These are phyloP conservation scores for Eurystomus glaucurus DNA, from an alignment of 2,797 vertebrate genomes.

Conservation along the genomic window DNA sequence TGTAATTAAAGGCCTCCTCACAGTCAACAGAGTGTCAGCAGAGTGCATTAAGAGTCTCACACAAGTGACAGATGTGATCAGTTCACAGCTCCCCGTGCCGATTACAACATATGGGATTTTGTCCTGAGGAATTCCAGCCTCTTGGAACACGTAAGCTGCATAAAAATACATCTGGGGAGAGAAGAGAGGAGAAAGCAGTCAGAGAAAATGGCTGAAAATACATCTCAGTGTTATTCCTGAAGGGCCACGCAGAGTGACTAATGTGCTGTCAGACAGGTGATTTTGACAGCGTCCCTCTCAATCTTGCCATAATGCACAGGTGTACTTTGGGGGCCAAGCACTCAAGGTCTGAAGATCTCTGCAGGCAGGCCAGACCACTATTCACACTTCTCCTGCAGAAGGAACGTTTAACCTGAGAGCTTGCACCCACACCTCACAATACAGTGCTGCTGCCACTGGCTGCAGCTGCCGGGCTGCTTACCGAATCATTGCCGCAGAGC, in stretches of 20 bases:
- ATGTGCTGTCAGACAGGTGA: rapidly evolving
- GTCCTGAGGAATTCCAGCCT: constrained; percentile 86
- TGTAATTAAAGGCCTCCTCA: background rate
- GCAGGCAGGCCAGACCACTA: background rate
- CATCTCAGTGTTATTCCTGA: background rate
- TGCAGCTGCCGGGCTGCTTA: constrained; percentile 62
- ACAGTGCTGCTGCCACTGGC: rapidly evolving
- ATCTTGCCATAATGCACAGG: background rate
- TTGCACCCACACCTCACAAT: rapidly evolving
- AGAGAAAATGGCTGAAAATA: background rate
- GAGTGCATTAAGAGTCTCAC: constrained; percentile 82
- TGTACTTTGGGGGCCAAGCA: background rate
- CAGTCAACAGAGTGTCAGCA: background rate
- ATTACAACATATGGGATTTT: constrained; percentile 89
- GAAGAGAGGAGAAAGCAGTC: constrained; percentile 16
- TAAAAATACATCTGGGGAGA: constrained; percentile 91
- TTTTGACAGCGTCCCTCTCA: background rate
- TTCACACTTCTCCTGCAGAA: background rate
- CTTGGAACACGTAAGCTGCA: constrained; percentile 90
- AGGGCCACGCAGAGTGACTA: background rate
- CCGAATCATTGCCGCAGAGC: constrained; percentile 92
- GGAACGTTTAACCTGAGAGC: background rate
- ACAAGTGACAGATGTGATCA: constrained; percentile 87
- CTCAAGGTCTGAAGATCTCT: background rate
- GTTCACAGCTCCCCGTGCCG: constrained; percentile 91